These are phyloP conservation scores for Epicauta chinensis DNA, from an alignment of 1,140 invertebrate genomes.

Conservation along the genomic window DNA sequence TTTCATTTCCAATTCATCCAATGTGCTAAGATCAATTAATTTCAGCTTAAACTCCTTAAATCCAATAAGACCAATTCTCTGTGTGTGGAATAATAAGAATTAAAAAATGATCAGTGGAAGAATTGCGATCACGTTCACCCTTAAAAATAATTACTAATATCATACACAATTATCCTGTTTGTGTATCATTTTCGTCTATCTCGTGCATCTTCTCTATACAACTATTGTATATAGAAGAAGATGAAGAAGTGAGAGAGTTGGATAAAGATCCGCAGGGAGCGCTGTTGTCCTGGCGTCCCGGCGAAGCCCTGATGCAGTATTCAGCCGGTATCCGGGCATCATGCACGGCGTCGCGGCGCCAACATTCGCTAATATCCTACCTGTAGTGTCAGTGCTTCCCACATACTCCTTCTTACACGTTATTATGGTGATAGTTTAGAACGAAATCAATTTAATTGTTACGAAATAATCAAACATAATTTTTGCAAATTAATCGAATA, in stretches of 20 bases:
- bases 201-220: too few species aligned
- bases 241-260: conserved; percentile 14
- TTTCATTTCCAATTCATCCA: too few species aligned
- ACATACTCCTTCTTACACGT: conserved; percentile 4
- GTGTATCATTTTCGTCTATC: neutral
- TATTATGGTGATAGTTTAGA: conserved; percentile 14
- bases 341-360: conserved; percentile 24
- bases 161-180: conserved; percentile 13
- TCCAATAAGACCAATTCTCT: neutral
- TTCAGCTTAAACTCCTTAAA: too few species aligned
- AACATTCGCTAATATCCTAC: conserved; percentile 15
- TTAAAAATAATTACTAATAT: conserved; percentile 16
- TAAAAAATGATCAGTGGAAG: conserved; percentile 5
- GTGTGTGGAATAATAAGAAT: too few species aligned
- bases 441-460: neutral
- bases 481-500: too few species aligned
- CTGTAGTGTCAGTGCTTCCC: conserved; percentile 20
- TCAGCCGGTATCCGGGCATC: conserved; percentile 21
- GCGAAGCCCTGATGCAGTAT: conserved; percentile 32
- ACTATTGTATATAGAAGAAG: too few species aligned
- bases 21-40: too few species aligned
- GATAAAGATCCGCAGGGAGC: conserved; percentile 30
- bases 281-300: conserved; percentile 27
- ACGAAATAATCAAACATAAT: too few species aligned
- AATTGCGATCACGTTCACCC: conserved; percentile 5